Evolutionary conservation across 2,113 vertebrate genomes (phyloP), one percentile per base, ranked within the genome.

Genomic region (Alouatta palliata): DNA sequence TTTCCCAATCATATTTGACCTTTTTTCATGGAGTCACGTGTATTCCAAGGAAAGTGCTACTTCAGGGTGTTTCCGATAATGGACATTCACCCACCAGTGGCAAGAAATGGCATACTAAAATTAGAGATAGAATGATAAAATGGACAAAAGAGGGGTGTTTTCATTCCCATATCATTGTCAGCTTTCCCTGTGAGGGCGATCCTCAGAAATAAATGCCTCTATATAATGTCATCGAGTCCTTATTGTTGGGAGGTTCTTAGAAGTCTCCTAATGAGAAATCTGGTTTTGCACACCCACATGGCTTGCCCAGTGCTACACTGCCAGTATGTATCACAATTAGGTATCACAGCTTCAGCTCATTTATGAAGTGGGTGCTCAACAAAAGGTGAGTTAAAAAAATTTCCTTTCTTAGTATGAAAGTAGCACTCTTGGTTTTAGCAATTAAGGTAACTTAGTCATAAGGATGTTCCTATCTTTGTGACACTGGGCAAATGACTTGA

Each of bases 361-460:
- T 64, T 61, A 35, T 35, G n/a, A 12, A 70, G 27, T 16, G 13
- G 0, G 20, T 64, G 73, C 8, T 58, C 54, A 58, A 37, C 35
- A 68, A 54, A 83, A 66, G 20, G 43, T 52, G 37, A 61, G 14
- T 80, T 79, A 70, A 4, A 30, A 66, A 84, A 77, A 61, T 77
- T 80, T 77, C 27, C 13, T 80, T 85, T 96, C 37, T 35, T 75
- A 92, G 71, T 47, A 21, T 91, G 27, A 76, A 90, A 92, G 12
- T 8, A 70, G 10, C 35, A 37, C 5, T 87, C 7, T 82, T 81
- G 35, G 14, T 79, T 82, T 66, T 93, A 79, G 37, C 61, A 58
- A 49, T 49, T 92, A 82, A 85, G 8, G 30, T 85, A 73, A 80
- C 3, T 54, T 58, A 49, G 30, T 43, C 5, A 2, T 23, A 4